phyloP scores from a whole-genome alignment of 2,888 invertebrate genomes.

The Apotomis turbidana region DNA sequence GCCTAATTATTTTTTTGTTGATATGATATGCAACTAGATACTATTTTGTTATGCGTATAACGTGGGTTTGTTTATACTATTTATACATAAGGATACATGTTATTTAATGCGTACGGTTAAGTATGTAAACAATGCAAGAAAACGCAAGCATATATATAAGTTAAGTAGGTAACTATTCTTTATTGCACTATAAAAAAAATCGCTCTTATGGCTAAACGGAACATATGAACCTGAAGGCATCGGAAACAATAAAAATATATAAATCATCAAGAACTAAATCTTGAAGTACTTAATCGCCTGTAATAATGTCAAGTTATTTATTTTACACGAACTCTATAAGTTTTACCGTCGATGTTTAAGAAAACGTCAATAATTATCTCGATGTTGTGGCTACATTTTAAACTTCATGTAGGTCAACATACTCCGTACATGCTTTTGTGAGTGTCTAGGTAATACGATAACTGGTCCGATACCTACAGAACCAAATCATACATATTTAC shows the following conservation, averaged over 20 bases:
- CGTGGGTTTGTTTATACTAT: constrained; percentile 10
- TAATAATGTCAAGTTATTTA: background rate
- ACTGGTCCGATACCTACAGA: background rate
- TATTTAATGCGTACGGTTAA: background rate
- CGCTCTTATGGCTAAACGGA: no score
- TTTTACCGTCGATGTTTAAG: background rate
- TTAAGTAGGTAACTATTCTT: no score
- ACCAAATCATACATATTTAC: constrained; percentile 2
- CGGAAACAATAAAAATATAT: no score
- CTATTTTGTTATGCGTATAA: background rate
- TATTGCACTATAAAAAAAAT: no score
- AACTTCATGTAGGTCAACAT: constrained; percentile 14
- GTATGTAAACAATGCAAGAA: background rate
- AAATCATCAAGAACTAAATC: background rate
- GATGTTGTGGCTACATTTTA: constrained; percentile 8
- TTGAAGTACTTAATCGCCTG: background rate
- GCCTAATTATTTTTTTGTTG: constrained; percentile 5
- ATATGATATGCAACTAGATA: constrained; percentile 47
- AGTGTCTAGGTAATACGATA: background rate
- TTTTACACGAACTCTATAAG: background rate
- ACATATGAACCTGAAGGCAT: no score
- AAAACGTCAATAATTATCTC: constrained; percentile 1
- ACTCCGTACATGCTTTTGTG: background rate
- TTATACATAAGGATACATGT: background rate
- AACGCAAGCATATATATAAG: no score